Conservation (phyloP, 2,113 vertebrate genomes). For the human (Homo sapiens) region GRCh38 chr2:88085001-88085500, state of each 20-base stretch:
- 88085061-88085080: neutral
- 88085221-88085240: neutral
- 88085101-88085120: neutral
- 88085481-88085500: neutral
- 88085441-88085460: neutral
- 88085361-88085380: neutral
- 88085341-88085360: neutral
- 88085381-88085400: neutral
- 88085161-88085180: neutral
- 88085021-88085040: no score
- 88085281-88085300: neutral
- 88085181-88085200: neutral
- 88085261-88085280: rapidly evolving
- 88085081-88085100: neutral
- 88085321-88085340: neutral
- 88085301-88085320: no score
- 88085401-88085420: neutral
- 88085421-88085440: neutral
- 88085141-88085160: neutral
- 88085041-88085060: no score
- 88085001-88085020: no score
- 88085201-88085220: neutral
- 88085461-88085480: neutral
- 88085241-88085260: neutral
- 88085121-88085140: neutral